Evolutionary conservation across 2,888 invertebrate genomes (phyloP).

Genomic region (Brachynemurus nebulosus): DNA sequence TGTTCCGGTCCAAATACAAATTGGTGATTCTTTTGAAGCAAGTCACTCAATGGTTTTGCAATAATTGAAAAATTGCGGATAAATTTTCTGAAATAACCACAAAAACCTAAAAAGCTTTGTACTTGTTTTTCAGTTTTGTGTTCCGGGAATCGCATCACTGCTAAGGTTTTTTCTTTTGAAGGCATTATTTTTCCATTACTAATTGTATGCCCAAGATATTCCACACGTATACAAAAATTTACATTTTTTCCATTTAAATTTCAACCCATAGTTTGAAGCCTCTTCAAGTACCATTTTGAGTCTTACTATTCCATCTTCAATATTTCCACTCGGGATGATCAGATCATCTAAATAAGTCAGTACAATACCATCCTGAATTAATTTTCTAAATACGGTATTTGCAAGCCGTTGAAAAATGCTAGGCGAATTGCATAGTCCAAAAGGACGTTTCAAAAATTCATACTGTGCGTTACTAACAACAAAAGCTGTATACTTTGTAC

Average conservation of each 20-base stretch:
- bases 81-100: constrained; percentile 17
- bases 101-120: constrained; percentile 15
- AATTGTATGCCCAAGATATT: constrained; percentile 11
- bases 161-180: constrained; percentile 11
- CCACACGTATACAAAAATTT: constrained; percentile 6
- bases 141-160: constrained; percentile 14
- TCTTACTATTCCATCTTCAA: constrained; percentile 7
- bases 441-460: constrained; percentile 12
- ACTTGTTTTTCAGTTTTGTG: constrained; percentile 10
- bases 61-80: background rate
- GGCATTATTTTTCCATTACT: constrained; percentile 8
- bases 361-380: constrained; percentile 7
- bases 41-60: constrained; percentile 10
- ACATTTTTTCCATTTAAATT: constrained; percentile 13
- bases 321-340: constrained; percentile 9
- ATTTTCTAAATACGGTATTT: constrained; percentile 7
- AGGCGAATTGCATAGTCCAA: constrained; percentile 13
- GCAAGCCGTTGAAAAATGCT: constrained; percentile 10
- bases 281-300: constrained; percentile 5
- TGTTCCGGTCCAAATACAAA: too few species aligned
- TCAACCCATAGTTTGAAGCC: constrained; percentile 8
- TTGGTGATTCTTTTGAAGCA: constrained; percentile 2
- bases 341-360: constrained; percentile 14
- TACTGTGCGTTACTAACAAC: constrained; percentile 2
- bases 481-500: background rate